These are phyloP conservation scores for Caenorhabditis sp. DNA, from an alignment of 2,888 invertebrate genomes.

Conservation along the genomic window DNA sequence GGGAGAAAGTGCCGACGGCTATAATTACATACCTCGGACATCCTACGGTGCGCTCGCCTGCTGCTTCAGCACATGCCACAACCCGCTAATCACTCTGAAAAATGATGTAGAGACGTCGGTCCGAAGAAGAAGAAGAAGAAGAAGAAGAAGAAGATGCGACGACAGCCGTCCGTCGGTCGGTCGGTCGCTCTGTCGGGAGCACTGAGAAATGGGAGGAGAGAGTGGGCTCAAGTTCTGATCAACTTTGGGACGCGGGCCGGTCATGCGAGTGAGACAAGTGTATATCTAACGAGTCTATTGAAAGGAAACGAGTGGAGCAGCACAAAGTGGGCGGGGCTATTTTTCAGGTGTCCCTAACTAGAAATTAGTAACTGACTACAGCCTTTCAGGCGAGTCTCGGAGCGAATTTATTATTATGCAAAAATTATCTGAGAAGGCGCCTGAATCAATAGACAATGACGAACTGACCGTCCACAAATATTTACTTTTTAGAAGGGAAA, in stretches of 20 bases:
- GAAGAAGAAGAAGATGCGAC: neutral
- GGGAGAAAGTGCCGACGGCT: slow-evolving; percentile 14
- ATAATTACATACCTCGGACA: slow-evolving; percentile 53
- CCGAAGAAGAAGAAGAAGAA: neutral
- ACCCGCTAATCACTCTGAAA: slow-evolving; percentile 56
- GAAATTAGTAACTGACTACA: neutral
- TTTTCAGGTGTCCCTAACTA: slow-evolving; percentile 16
- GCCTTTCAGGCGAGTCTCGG: neutral
- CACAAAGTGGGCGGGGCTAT: slow-evolving; percentile 14
- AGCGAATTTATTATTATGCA: too few relatives aligned
- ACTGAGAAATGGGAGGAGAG: slow-evolving; percentile 14
- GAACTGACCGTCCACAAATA: slow-evolving; percentile 37
- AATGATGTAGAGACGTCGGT: slow-evolving; percentile 1
- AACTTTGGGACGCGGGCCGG: slow-evolving; percentile 18
- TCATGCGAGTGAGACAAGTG: slow-evolving; percentile 27
- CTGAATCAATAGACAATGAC: slow-evolving; percentile 32
- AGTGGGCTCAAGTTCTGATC: slow-evolving; percentile 25
- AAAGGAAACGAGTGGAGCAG: too few relatives aligned
- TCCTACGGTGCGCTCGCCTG: slow-evolving; percentile 29
- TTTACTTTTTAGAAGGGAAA: slow-evolving; percentile 15
- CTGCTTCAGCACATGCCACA: slow-evolving; percentile 50
- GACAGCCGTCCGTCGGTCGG: too few relatives aligned
- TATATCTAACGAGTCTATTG: slow-evolving; percentile 25
- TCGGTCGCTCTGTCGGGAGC: too few relatives aligned
- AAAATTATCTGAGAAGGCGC: neutral